Conservation (phyloP, 2,797 vertebrate genomes). For the Platalea minor region DNA sequence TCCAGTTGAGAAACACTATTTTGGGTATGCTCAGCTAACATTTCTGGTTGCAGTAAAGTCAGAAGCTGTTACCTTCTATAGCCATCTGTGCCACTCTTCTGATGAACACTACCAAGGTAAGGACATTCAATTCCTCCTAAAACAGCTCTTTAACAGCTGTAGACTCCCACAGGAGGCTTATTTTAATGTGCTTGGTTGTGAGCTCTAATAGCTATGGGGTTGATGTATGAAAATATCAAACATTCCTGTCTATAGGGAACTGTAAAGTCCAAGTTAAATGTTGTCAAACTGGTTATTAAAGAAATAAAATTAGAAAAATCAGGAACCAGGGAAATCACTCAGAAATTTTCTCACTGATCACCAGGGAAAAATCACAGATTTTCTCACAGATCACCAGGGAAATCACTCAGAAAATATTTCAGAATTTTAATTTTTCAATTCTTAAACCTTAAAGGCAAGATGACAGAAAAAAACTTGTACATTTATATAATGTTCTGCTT, state of each 20-base stretch:
- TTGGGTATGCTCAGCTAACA: neutral
- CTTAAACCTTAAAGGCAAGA: neutral
- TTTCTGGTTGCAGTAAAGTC: neutral
- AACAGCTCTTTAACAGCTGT: neutral
- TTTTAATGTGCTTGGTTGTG: neutral
- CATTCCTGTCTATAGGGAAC: neutral
- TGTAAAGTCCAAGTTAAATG: neutral
- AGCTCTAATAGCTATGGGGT: neutral
- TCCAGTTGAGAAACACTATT: neutral
- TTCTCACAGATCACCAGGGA: no score
- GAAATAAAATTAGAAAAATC: neutral
- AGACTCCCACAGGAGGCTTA: neutral
- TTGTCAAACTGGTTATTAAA: neutral
- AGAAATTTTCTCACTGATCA: no score
- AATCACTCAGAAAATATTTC: neutral
- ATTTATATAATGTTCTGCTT: neutral
- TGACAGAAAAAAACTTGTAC: neutral
- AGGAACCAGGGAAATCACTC: neutral
- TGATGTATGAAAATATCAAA: neutral
- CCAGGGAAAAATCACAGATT: no score
- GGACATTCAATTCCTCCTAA: neutral
- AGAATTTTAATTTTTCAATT: neutral
- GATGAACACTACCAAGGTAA: neutral
- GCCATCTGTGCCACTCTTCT: neutral
- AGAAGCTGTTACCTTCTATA: neutral